Conservation (phyloP, 2,888 invertebrate genomes). For the Candidula unifasciata region DNA sequence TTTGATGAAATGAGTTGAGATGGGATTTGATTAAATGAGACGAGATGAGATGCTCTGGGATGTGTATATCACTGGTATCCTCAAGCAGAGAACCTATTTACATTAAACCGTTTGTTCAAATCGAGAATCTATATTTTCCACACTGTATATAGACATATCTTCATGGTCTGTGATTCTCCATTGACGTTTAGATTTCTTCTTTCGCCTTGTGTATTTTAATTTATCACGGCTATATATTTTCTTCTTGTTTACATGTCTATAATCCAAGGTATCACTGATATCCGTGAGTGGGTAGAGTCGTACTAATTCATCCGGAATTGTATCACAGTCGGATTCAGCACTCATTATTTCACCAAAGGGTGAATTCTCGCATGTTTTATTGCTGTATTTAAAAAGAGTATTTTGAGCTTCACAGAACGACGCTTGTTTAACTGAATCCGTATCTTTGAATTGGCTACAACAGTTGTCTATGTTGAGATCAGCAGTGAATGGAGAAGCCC, state of each 20-base stretch:
- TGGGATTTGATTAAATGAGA: too few relatives aligned
- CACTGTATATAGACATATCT: slow-evolving; percentile 7
- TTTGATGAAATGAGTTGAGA: too few relatives aligned
- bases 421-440: neutral
- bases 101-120: neutral
- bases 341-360: too few relatives aligned
- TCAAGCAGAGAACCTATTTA: neutral
- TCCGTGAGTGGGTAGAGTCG: slow-evolving; percentile 27
- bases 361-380: neutral
- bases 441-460: neutral
- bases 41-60: too few relatives aligned
- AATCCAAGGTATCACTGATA: neutral
- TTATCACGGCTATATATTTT: neutral
- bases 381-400: neutral
- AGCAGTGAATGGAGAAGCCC: neutral
- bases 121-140: neutral
- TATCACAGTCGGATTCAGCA: neutral
- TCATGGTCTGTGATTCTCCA: neutral
- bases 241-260: neutral
- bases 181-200: neutral
- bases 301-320: neutral
- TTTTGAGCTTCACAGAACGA: slow-evolving; percentile 10
- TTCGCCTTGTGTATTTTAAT: neutral
- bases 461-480: neutral
- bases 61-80: too few relatives aligned